Evolutionary conservation across 2,113 vertebrate species (phyloP), one percentile per base, ranked within the genome.

Genomic region (Cyphomyrus discorhynchus): DNA sequence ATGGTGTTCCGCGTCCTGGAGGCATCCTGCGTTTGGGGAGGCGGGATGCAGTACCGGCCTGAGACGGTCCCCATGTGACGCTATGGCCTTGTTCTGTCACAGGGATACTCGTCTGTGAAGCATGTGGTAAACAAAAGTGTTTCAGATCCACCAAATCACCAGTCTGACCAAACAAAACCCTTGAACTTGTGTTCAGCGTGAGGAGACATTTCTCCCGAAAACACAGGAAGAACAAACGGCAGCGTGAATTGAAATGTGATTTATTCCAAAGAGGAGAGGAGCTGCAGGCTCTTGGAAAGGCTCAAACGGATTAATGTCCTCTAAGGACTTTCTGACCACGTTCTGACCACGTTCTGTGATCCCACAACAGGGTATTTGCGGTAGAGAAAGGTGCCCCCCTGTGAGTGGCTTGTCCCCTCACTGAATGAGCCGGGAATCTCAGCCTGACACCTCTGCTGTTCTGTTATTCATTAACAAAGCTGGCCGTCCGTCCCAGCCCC

Each of bases 401-500:
- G 5, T 19, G 15, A 39, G 5, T 5, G 74, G 35, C 74, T 70
- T 31, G 74, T 42, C 74, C 17, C 4, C 15, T 80, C 74, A 31
- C 62, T 13, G 62, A 66, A n/a, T 27, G 24, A 70, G n/a, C n/a
- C n/a, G 3, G 62, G 56, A n/a, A n/a, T 9, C 56, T 62, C 56
- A 62, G 56, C 7, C 56, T 62, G 10, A 52, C 13, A 52, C 13
- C 50, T 52, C 50, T 52, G 50, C 50, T 15, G 4, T 19, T 53
- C 15, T 19, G 13, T 52, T 52, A 52, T 52, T 17, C 50, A 52
- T 3, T 52, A 50, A 21, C 42, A 11, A 42, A 24, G 42, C 19
- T n/a, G n/a, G 8, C 8, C 8, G 9, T 8, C 2, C 19, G 1
- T 0, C 5, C 0, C 5, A 3, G 9, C 10, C 19, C 1, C 0